Percentiles rank a stretch among this genome's conserved stretches.
phyloP scores from a whole-genome alignment of 2,888 invertebrate genomes.

The Epirrhoe tristata region DNA sequence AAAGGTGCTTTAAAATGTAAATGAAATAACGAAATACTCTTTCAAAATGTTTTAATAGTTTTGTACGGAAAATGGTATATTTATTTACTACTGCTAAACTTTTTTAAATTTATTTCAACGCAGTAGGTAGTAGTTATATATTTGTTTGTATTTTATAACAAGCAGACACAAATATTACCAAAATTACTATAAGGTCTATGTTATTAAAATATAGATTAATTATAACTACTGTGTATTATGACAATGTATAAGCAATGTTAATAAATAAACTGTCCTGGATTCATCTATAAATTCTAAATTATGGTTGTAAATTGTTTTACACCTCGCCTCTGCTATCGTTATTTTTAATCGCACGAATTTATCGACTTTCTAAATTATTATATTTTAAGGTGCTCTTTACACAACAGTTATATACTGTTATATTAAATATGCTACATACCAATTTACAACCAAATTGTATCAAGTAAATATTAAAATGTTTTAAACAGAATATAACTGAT shows the following conservation, averaged over 20 bases:
- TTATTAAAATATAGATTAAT: neutral
- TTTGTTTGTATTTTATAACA: neutral
- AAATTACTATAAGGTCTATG: no score
- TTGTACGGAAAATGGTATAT: slow-evolving; percentile 19
- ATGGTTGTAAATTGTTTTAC: slow-evolving; percentile 64
- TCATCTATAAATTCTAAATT: slow-evolving; percentile 54
- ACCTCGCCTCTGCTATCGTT: slow-evolving; percentile 67
- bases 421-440: neutral
- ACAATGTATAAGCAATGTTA: neutral
- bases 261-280: neutral
- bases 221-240: neutral
- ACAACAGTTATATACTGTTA: neutral
- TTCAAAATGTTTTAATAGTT: slow-evolving; percentile 9
- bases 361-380: slow-evolving; percentile 65
- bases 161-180: no score
- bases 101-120: neutral
- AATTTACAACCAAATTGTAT: neutral
- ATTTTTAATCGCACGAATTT: slow-evolving; percentile 82
- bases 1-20: slow-evolving; percentile 26
- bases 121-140: neutral
- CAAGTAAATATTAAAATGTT: neutral
- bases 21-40: slow-evolving; percentile 2
- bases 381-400: slow-evolving; percentile 41
- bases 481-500: neutral
- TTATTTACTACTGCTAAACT: neutral